A percentile compares a stretch with the other conserved stretches of the same genome.
Conservation (phyloP, 2,888 invertebrate genomes). For the Rhaphigaster nebulosa region DNA sequence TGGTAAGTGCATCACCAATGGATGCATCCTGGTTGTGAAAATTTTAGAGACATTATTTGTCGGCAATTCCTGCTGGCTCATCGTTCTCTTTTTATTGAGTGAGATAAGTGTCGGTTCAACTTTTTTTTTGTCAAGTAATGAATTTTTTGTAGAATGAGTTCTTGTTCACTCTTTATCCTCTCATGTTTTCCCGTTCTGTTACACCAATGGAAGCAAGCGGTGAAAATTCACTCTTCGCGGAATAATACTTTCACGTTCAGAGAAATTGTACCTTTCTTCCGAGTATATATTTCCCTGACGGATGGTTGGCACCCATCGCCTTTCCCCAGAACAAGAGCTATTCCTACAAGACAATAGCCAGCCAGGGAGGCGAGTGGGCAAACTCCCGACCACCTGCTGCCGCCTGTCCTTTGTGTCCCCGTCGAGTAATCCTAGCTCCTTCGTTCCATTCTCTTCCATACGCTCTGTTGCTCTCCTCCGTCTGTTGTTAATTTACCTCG, state of each 20-base stretch:
- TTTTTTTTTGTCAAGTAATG: no score
- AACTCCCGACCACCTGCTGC: neutral
- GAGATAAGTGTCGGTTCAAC: no score
- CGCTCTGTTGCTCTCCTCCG: neutral
- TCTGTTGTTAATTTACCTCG: neutral
- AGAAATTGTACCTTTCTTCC: slow-evolving; percentile 9
- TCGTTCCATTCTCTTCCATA: neutral
- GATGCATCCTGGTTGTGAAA: no score
- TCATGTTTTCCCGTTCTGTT: neutral
- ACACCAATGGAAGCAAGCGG: neutral
- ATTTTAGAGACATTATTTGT: no score
- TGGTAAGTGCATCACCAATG: no score
- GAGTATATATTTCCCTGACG: neutral
- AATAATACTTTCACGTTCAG: neutral
- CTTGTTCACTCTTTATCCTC: neutral
- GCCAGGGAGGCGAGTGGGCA: neutral
- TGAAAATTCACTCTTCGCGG: neutral
- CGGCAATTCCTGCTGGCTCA: no score
- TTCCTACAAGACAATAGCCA: neutral
- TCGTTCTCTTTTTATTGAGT: no score
- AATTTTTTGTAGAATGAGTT: no score
- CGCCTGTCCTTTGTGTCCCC: slow-evolving; percentile 10
- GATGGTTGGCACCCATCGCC: neutral
- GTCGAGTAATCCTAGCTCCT: neutral
- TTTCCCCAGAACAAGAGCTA: neutral